phyloP scores from a whole-genome alignment of 1,140 invertebrate species.

The Muscidifurax raptorellus region DNA sequence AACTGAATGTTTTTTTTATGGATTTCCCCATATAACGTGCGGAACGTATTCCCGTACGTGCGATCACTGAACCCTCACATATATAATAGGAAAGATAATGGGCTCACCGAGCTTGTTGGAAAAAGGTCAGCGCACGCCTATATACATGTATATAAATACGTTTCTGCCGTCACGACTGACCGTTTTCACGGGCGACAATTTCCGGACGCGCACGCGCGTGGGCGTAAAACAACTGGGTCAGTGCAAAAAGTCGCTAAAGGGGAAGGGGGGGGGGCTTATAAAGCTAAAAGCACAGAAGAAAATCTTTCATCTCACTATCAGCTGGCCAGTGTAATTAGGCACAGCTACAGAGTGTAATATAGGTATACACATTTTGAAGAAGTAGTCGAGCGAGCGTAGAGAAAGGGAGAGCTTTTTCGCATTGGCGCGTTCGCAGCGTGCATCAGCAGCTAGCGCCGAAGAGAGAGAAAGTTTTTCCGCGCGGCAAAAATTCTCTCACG shows the following conservation, averaged over 20 bases:
- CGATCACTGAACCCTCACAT: no score
- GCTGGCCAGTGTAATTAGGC: not conserved
- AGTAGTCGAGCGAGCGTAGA: not conserved
- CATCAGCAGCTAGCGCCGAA: no score
- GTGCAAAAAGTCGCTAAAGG: not conserved
- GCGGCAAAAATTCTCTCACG: not conserved
- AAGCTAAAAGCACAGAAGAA: conserved; percentile 5
- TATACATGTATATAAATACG: no score
- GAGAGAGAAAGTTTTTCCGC: not conserved
- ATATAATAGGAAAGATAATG: no score
- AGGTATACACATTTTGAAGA: not conserved
- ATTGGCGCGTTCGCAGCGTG: not conserved
- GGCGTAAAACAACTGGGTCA: not conserved
- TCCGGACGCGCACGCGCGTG: not conserved
- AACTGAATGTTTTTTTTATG: no score
- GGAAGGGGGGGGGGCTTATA: not conserved
- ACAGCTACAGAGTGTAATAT: not conserved
- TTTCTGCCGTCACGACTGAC: no score
- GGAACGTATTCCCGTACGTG: no score
- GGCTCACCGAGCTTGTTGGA: not conserved
- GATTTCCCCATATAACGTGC: no score
- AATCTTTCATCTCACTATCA: not conserved
- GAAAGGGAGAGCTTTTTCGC: not conserved
- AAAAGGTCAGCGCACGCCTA: not conserved
- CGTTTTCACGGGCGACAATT: not conserved